Evolutionary conservation across 2,797 vertebrate genomes (phyloP), one percentile per base, ranked within the genome.

Genomic region (Melanotaenia parkinsoni): DNA sequence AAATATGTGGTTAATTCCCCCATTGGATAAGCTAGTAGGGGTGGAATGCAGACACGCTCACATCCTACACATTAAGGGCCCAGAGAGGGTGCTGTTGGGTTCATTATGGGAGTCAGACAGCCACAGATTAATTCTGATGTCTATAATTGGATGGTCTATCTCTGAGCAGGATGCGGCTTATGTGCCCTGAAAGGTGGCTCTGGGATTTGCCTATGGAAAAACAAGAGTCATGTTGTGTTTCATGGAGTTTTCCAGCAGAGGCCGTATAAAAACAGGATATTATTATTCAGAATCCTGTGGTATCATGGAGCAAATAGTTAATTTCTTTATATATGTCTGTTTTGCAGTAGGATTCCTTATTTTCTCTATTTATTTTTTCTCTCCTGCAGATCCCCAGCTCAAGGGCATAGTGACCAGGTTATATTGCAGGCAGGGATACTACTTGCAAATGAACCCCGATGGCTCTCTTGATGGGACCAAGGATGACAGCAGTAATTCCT

Each of bases 351-450:
- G 1, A 26, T 1, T 16, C n/a, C 3, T 58, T 65, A 84, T 26
- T 43, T 58, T 53, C 8, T n/a, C 13, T 45, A 24, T 58, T 54
- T 68, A 53, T 82, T 13, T 80, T 80, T 51, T 81, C 35, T 77
- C 63, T 72, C 84, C 94, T 96, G 88, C 96, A 99, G 98, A 99
- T 98, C 98, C 98, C 96, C 98, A 99, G 96, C 98, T 99, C 96
- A 99, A 99, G 97, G 98, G 98, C 92, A 99, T 99, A 98, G 98
- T 99, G 96, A 99, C 98, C 96, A 98, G 98, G 96, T 98, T 99
- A 97, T 99, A 99, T 95, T 99, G 98, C 98, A 98, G 98, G 96
- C 98, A 99, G 97, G 98, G 98, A 93, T 99, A 98, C 97, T 99
- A 99, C 98, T 98, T 99, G 98, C 98, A 99, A 95, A 99, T 99